phyloP scores from a whole-genome alignment of 1,140 invertebrate genomes.

The Spodoptera frugiperda region DNA sequence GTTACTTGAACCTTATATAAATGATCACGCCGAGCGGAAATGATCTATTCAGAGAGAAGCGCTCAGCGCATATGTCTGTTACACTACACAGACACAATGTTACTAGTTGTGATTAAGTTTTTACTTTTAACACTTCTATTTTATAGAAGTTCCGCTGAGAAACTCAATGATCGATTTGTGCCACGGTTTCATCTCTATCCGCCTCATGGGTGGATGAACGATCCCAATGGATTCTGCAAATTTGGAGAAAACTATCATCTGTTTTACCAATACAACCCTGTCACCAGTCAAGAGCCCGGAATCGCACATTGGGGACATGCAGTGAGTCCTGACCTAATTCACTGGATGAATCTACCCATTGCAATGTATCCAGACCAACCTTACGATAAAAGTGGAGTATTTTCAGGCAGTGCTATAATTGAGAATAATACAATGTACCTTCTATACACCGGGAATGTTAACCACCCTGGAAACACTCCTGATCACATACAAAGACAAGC shows the following conservation, averaged over 20 bases:
- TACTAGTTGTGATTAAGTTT: neutral
- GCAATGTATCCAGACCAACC: constrained; percentile 73
- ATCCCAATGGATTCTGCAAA: constrained; percentile 80
- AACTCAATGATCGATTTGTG: constrained; percentile 45
- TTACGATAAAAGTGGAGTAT: constrained; percentile 75
- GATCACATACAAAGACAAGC: constrained; percentile 68
- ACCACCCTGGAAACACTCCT: constrained; percentile 56
- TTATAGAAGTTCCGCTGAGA: neutral
- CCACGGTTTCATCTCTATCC: constrained; percentile 73
- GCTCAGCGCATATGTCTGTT: constrained; percentile 5
- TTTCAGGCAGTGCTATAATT: constrained; percentile 78
- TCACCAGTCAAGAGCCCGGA: constrained; percentile 60
- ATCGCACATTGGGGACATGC: constrained; percentile 78
- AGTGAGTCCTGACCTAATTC: constrained; percentile 71
- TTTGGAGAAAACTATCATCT: constrained; percentile 73
- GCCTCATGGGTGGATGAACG: constrained; percentile 80
- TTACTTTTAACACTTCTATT: neutral
- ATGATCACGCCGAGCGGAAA: neutral
- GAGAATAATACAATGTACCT: constrained; percentile 73
- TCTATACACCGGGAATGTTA: constrained; percentile 78
- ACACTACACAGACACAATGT: neutral
- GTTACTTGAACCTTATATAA: constrained; percentile 13
- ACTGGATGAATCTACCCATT: constrained; percentile 74
- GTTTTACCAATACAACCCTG: constrained; percentile 79
- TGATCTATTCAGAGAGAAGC: constrained; percentile 7